Evolutionary conservation across 1,140 invertebrate genomes (phyloP).

Genomic region (Psix sp.): DNA sequence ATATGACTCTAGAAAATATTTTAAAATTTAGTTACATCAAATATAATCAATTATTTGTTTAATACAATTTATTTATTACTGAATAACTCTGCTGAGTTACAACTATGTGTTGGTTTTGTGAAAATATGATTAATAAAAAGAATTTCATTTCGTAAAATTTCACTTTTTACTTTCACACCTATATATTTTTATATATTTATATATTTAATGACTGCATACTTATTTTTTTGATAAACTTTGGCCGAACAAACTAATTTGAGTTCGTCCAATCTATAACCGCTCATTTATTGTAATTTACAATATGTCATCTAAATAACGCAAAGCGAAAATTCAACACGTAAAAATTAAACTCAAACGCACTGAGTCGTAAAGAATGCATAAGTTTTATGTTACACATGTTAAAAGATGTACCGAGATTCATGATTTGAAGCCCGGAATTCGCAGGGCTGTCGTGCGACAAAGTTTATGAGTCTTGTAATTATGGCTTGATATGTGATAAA

Average conservation of each 20-base stretch:
- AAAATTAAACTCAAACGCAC: slow-evolving; percentile 34
- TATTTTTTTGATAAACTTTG: too few species aligned
- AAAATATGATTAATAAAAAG: too few species aligned
- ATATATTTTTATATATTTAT: too few species aligned
- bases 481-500: slow-evolving; percentile 41
- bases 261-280: slow-evolving; percentile 5
- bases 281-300: slow-evolving; percentile 14
- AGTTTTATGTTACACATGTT: slow-evolving; percentile 26
- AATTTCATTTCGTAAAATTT: too few species aligned
- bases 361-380: slow-evolving; percentile 36
- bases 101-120: too few species aligned
- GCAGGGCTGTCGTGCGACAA: slow-evolving; percentile 29
- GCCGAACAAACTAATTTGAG: slow-evolving; percentile 14
- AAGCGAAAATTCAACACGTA: slow-evolving; percentile 17
- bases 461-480: slow-evolving; percentile 55
- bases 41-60: too few species aligned
- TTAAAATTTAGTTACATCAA: too few species aligned
- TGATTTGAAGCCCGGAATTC: slow-evolving; percentile 34
- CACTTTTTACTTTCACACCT: too few species aligned
- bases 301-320: slow-evolving; percentile 10
- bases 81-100: too few species aligned
- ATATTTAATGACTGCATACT: too few species aligned
- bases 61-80: too few species aligned
- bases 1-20: too few species aligned
- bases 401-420: slow-evolving; percentile 36